These are phyloP conservation scores for Dipus sagitta DNA, from an alignment of 2,797 vertebrate species.

Conservation along the genomic window DNA sequence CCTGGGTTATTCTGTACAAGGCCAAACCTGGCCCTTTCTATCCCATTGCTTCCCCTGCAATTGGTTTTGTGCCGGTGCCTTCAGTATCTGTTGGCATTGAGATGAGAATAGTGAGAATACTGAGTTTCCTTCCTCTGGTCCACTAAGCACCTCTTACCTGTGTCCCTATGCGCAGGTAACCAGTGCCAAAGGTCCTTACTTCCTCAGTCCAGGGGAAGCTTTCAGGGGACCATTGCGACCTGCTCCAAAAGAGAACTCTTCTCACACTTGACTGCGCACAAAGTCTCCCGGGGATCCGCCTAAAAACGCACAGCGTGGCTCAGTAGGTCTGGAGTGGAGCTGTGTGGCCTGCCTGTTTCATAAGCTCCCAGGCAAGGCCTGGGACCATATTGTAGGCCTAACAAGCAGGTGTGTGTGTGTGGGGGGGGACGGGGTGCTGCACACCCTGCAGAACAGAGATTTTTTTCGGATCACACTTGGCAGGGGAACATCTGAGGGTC, in stretches of 20 bases:
- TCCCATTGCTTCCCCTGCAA: conserved; percentile 3
- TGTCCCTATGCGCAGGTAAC: not conserved
- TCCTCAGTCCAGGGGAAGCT: not conserved
- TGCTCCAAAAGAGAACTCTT: not conserved
- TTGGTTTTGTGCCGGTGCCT: conserved; percentile 29
- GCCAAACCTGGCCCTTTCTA: not conserved
- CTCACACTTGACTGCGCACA: not conserved
- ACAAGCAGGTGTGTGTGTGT: not conserved
- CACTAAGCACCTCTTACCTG: not conserved
- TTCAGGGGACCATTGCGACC: not conserved
- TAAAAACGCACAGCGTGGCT: conserved; percentile 15
- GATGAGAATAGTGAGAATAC: not conserved
- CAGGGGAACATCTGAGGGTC: not conserved
- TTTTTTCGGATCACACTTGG: not conserved
- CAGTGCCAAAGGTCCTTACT: not conserved
- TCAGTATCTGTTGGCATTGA: conserved; percentile 30
- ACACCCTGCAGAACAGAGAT: not conserved
- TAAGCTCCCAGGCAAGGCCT: not conserved
- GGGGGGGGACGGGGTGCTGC: not conserved
- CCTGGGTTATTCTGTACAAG: not conserved
- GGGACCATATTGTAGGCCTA: not conserved
- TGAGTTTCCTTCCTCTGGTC: not conserved
- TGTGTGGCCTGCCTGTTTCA: not conserved
- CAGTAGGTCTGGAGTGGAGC: not conserved
- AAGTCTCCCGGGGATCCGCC: not conserved